Percentiles rank a stretch among this genome's conserved stretches.
Evolutionary conservation across 2,797 vertebrate genomes (phyloP).

Genomic region (Acanthurus leucopareius): DNA sequence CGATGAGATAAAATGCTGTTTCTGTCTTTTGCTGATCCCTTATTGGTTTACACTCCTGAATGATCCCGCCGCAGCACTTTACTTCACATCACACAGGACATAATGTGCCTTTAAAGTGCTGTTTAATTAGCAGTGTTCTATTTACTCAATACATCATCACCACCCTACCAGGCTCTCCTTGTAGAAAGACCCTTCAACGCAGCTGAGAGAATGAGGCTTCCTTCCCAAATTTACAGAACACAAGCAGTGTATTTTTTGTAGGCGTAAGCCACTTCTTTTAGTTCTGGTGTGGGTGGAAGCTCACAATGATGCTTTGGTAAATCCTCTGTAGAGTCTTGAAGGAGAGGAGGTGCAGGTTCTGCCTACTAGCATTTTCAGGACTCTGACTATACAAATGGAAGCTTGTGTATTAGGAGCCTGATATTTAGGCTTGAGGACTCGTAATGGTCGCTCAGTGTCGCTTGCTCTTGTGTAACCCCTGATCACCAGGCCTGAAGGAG

Average conservation of each 20-base stretch:
- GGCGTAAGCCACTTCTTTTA: constrained; percentile 30
- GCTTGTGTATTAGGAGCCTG: constrained; percentile 1
- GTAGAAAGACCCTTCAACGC: constrained; percentile 19
- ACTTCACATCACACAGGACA: neutral
- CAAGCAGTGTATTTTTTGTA: constrained; percentile 7
- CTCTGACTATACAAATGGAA: constrained; percentile 2
- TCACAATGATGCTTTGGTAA: constrained; percentile 19
- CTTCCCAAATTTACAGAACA: constrained; percentile 22
- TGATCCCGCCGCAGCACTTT: neutral
- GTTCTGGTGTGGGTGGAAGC: constrained; percentile 21
- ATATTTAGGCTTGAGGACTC: neutral
- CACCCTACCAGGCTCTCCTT: constrained; percentile 12
- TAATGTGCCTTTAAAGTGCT: neutral
- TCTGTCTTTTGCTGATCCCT: neutral
- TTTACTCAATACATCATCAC: constrained; percentile 19
- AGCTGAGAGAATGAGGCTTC: constrained; percentile 23
- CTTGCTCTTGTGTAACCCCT: constrained; percentile 21
- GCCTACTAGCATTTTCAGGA: constrained; percentile 6
- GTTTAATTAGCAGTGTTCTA: constrained; percentile 20
- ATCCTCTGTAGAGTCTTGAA: constrained; percentile 7
- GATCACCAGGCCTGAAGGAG: constrained; percentile 2
- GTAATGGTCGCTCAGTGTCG: neutral
- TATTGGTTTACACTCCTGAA: constrained; percentile 1
- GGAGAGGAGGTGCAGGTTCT: constrained; percentile 10
- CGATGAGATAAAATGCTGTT: neutral